phyloP scores from a whole-genome alignment of 2,888 invertebrate genomes.

The Lithophane semibrunnea region DNA sequence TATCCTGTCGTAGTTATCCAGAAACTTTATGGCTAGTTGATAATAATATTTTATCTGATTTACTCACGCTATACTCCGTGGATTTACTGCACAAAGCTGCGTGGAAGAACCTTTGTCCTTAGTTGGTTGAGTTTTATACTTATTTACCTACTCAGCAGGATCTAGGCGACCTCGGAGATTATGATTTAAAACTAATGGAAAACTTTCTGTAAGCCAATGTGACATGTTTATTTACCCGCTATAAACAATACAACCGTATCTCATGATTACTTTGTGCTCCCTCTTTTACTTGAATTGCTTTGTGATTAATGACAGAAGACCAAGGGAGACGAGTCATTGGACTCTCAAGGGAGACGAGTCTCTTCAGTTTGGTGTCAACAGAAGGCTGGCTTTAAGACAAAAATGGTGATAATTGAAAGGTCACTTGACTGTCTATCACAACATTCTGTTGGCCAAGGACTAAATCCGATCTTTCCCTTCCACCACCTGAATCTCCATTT shows the following conservation, averaged over 20 bases:
- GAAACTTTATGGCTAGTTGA: not conserved
- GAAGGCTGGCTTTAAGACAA: not conserved
- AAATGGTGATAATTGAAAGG: not conserved
- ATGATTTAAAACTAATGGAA: not conserved
- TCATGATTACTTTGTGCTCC: not conserved
- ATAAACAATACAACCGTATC: not conserved
- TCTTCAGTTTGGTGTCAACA: not conserved
- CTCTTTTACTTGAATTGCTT: not conserved
- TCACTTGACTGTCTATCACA: not conserved
- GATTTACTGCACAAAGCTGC: not conserved
- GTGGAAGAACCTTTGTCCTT: not conserved
- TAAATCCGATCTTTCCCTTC: too few relatives aligned
- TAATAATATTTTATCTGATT: slow-evolving; percentile 6
- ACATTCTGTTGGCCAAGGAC: not conserved
- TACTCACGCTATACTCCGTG: too few relatives aligned
- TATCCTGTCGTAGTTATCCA: not conserved
- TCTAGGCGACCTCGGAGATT: not conserved
- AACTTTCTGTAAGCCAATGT: not conserved
- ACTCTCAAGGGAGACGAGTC: too few relatives aligned
- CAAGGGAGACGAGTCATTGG: too few relatives aligned
- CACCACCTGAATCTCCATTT: not conserved
- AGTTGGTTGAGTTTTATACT: not conserved
- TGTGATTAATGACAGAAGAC: not conserved
- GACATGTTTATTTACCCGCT: not conserved
- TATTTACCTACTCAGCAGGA: not conserved